Base-by-base conservation (phyloP, 2,888 invertebrate genomes). In the Seladonia tumulorum region DNA sequence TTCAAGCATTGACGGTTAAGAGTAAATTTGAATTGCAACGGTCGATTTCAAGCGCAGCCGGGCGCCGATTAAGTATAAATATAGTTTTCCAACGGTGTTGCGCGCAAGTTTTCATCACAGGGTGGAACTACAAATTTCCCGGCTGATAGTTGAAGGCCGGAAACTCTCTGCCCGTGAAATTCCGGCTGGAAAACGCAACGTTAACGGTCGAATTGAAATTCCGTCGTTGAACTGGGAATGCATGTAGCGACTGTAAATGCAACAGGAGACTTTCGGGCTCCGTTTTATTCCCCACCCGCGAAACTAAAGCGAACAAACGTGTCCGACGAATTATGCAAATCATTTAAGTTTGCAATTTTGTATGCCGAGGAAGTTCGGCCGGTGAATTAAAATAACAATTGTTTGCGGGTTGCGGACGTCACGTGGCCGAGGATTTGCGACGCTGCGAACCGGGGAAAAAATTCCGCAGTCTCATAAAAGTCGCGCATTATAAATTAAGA, bases 401-500 rank as follows among this genome's bases (percentile, higher is more conserved):
- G 75, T 47, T 18, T 45, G 45, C 42, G 70, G 78, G 49, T 75
- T 78, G 82, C 45, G 14, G 49, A n/a, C 39, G 73, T 49, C 57
- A 47, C 12, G 45, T 29, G 45, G 57, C 22, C 45, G 76, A 57
- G 47, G 60, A 76, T 79, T 83, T 72, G 72, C 60, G 29, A 57
- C 66, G 42, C 22, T 29, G 25, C 45, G n/a, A 68, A 76, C 45
- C 16, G 22, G n/a, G 29, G 53, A 29, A 75, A 77, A 84, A 81
- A 29, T 66, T 25, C 35, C 60, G 29, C 49, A 14, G 42, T 10
- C 60, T 63, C 73, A 29, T 75, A 35, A 57, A 77, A 47, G 60
- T 63, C 77, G 78, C 60, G 81, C 60, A 39, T 81, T 81, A 76
- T 85, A 86, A 86, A 86, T 86, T 86, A 85, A 66, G 16, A 75